Conservation (phyloP, 2,113 vertebrate genomes). For the Peromyscus maniculatus region DNA sequence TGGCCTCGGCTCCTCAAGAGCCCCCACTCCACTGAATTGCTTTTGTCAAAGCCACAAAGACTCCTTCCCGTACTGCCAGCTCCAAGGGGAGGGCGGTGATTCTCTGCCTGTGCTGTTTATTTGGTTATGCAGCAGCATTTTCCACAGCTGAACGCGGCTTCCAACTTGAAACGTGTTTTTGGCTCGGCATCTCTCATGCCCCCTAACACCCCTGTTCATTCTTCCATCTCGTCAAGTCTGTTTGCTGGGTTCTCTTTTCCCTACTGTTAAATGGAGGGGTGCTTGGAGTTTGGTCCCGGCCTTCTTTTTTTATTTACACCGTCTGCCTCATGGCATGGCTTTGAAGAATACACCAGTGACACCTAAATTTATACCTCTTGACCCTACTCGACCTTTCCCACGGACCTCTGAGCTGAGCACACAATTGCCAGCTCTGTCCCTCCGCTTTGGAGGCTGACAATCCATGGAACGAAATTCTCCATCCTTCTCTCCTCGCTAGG, state of each 20-base stretch:
- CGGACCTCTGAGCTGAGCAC: background rate
- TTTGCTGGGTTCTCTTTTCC: background rate
- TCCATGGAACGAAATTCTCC: background rate
- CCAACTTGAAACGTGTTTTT: background rate
- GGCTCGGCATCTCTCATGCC: background rate
- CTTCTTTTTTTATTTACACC: background rate
- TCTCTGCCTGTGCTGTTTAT: background rate
- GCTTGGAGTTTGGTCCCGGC: background rate
- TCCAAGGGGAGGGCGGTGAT: fast-evolving
- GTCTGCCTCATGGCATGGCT: background rate
- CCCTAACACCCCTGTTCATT: too few species aligned
- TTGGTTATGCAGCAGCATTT: background rate
- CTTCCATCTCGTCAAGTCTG: background rate
- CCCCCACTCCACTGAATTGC: background rate
- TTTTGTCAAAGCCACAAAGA: background rate
- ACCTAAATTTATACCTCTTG: background rate
- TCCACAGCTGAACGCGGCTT: background rate
- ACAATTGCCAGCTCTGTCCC: too few species aligned
- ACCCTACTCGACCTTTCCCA: background rate
- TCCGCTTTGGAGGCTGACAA: background rate
- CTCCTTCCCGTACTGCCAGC: background rate
- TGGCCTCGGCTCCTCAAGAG: background rate
- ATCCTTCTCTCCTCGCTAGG: background rate
- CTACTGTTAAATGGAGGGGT: background rate
- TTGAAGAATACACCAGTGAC: background rate